Percentiles rank a stretch among this genome's conserved stretches.
Evolutionary conservation across 1,140 invertebrate genomes (phyloP).

Genomic region (Caenorhabditis remanei): DNA sequence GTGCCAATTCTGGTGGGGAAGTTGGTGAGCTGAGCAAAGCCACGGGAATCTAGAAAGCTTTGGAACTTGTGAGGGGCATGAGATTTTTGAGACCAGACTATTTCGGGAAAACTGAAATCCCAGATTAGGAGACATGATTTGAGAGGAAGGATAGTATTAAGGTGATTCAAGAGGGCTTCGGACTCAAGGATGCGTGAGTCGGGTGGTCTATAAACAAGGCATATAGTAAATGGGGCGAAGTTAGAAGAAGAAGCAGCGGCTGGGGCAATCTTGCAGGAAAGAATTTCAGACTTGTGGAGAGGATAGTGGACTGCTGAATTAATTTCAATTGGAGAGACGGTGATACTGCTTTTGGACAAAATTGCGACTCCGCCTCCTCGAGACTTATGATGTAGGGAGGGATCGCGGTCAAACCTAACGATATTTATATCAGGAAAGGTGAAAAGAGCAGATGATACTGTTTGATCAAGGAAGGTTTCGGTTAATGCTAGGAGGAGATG

Average conservation of each 20-base stretch:
- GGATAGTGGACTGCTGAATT: neutral
- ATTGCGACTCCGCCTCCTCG: neutral
- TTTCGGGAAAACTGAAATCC: no score
- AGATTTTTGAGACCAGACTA: no score
- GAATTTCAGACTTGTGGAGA: neutral
- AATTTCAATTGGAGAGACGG: neutral
- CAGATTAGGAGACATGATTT: neutral
- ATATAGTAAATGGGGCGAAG: neutral
- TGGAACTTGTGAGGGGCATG: no score
- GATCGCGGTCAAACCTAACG: no score
- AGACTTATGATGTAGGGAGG: neutral
- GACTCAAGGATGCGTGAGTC: neutral
- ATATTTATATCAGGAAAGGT: no score
- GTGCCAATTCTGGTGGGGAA: neutral
- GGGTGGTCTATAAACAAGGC: neutral
- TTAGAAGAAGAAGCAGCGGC: neutral
- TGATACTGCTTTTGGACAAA: neutral
- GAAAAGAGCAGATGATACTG: no score
- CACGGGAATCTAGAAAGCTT: neutral
- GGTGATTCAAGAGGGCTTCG: no score
- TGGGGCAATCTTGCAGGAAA: neutral
- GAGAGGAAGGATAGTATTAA: neutral
- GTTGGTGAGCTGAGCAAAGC: neutral
- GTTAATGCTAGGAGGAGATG: no score
- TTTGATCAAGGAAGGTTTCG: no score